Base-by-base conservation (phyloP, 2,113 vertebrate genomes). In the Rhea americana region DNA sequence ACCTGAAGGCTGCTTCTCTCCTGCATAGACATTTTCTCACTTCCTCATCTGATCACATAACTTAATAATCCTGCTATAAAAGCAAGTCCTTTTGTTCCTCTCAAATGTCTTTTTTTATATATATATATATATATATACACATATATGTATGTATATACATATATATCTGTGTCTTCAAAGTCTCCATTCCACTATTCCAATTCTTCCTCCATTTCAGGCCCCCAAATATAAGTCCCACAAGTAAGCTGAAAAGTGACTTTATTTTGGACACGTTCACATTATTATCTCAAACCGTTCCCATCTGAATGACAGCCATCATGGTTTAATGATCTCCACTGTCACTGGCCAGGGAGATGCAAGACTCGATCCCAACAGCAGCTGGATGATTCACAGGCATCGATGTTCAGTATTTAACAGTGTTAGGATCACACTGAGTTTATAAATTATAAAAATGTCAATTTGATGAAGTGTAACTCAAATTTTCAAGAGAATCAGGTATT, bases 401-500 rank as follows among this genome's bases (percentile, higher is more conserved):
- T 1, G 1, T 72, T 93, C 62, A 79, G 58, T 3, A 19, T 11
- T 91, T 85, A 70, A 76, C 78, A 48, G 37, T 7, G 59, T 67
- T 50, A 83, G 0, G 14, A 92, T 73, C 89, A 45, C 2, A 3
- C 86, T 65, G 22, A 89, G 81, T 59, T 89, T 61, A 89, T 95
- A 22, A 95, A 93, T 95, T 92, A 95, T 91, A 91, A 81, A 95
- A 91, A 76, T 43, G 41, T 77, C 77, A 72, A 75, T 66, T 92
- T 88, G 35, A 32, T 79, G 91, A 96, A 94, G 93, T 92, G 68
- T 89, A 47, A 78, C 74, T 89, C 93, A 78, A 94, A 93, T 91
- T 96, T 95, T 65, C 95, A 94, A 79, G 86, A 81, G 95, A 94
- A 76, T 67, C 21, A 78, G 93, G 93, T 83, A 96, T 28, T 88